These are phyloP conservation scores for Phalacrocorax carbo DNA, from an alignment of 2,113 vertebrate species.

Conservation along the genomic window DNA sequence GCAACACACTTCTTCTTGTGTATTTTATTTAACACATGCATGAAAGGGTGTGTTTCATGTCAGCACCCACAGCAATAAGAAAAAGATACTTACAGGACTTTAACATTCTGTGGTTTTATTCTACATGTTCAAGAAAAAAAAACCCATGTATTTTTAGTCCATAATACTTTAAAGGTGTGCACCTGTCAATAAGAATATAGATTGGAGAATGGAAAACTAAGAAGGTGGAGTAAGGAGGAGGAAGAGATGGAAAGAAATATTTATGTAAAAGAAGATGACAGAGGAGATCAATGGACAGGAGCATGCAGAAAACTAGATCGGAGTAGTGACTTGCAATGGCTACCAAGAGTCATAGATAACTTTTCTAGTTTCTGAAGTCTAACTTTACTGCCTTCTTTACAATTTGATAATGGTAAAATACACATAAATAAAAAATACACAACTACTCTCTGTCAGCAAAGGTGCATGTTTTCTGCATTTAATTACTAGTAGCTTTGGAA, in stretches of 20 bases:
- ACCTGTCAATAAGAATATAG: neutral
- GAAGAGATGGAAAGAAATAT: neutral
- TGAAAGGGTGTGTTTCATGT: neutral
- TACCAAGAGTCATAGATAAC: neutral
- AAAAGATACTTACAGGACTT: neutral
- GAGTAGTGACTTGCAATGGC: neutral
- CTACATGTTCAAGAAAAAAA: neutral
- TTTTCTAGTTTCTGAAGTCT: neutral
- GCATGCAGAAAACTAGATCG: neutral
- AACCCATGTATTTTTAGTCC: neutral
- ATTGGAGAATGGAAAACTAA: neutral
- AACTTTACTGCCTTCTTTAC: neutral
- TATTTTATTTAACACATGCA: neutral
- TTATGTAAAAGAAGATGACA: neutral
- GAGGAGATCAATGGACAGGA: neutral
- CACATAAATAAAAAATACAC: neutral
- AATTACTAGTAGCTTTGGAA: neutral
- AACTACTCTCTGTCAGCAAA: neutral
- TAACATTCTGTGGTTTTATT: neutral
- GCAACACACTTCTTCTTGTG: neutral
- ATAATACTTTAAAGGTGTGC: neutral
- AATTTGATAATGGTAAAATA: neutral
- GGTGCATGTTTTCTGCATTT: neutral
- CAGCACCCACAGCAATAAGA: neutral
- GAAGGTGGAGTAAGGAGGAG: neutral